These are phyloP conservation scores for Ceratosolen solmsi DNA, from an alignment of 1,140 invertebrate genomes.

Conservation along the genomic window DNA sequence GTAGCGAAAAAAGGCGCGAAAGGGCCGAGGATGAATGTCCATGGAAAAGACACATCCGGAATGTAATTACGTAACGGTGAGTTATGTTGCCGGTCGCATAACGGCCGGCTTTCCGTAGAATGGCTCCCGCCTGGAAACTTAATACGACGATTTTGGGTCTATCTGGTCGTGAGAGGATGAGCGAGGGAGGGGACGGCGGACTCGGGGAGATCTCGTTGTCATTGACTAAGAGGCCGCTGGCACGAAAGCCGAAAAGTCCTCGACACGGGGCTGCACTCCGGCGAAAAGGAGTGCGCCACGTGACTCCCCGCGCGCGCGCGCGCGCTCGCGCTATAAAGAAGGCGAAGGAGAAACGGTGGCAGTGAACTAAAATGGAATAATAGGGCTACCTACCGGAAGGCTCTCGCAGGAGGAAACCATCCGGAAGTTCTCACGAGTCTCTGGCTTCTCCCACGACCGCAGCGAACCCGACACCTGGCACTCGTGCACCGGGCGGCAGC, in stretches of 20 bases:
- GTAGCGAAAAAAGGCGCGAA: not conserved
- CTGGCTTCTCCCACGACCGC: slow-evolving; percentile 72
- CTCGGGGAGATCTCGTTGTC: not conserved
- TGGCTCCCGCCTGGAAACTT: slow-evolving; percentile 3
- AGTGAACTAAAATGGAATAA: slow-evolving; percentile 72
- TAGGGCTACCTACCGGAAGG: slow-evolving; percentile 71
- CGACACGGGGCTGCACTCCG: not conserved
- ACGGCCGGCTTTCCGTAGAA: slow-evolving; percentile 3
- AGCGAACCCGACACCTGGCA: slow-evolving; percentile 73
- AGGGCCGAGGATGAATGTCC: not conserved
- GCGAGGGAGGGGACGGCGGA: not conserved
- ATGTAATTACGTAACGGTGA: slow-evolving; percentile 33
- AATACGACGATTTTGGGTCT: not conserved
- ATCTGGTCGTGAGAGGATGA: not conserved
- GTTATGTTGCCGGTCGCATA: slow-evolving; percentile 14
- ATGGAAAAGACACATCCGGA: slow-evolving; percentile 15
- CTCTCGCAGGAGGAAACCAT: slow-evolving; percentile 63
- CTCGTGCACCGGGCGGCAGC: slow-evolving; percentile 43
- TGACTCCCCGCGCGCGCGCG: slow-evolving; percentile 17
- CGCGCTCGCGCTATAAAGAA: not conserved
- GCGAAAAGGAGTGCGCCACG: slow-evolving; percentile 16
- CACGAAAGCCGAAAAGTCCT: not conserved
- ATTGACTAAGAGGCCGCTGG: not conserved
- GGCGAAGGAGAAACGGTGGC: slow-evolving; percentile 62
- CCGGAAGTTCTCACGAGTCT: slow-evolving; percentile 75